A percentile compares a stretch with the other conserved stretches of the same genome.
phyloP scores from a whole-genome alignment of 2,797 vertebrate genomes.

The Acrocephalus scirpaceus region DNA sequence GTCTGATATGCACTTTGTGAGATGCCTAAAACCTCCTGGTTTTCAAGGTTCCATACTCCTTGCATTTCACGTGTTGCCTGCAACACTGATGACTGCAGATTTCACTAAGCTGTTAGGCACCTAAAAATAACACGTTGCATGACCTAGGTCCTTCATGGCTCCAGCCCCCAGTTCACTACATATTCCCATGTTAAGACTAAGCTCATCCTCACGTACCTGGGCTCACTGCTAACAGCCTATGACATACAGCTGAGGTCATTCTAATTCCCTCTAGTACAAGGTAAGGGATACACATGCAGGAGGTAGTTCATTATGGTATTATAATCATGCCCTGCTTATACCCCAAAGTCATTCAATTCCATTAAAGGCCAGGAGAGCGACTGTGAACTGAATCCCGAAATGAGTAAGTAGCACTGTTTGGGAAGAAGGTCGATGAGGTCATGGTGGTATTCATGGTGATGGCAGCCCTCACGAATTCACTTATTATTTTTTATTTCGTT shows the following conservation, averaged over 20 bases:
- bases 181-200: neutral
- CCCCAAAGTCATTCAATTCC: constrained; percentile 53
- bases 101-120: neutral
- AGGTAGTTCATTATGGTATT: constrained; percentile 65
- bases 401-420: constrained; percentile 48
- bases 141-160: neutral
- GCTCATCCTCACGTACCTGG: neutral
- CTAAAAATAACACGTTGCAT: neutral
- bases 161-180: neutral
- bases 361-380: constrained; percentile 45
- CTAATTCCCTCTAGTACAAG: constrained; percentile 48
- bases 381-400: constrained; percentile 52
- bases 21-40: neutral
- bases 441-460: constrained; percentile 32
- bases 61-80: neutral
- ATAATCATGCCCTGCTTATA: constrained; percentile 65
- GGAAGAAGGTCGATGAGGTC: constrained; percentile 54
- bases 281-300: constrained; percentile 15
- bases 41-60: neutral
- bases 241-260: constrained; percentile 48
- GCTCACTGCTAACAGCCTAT: constrained; percentile 39
- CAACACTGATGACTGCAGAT: rapidly evolving
- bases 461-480: constrained; percentile 36
- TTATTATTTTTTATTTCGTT: constrained; percentile 49
- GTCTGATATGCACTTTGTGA: neutral